These are phyloP conservation scores for Chamaea fasciata DNA, from an alignment of 2,113 vertebrate species.

Conservation along the genomic window DNA sequence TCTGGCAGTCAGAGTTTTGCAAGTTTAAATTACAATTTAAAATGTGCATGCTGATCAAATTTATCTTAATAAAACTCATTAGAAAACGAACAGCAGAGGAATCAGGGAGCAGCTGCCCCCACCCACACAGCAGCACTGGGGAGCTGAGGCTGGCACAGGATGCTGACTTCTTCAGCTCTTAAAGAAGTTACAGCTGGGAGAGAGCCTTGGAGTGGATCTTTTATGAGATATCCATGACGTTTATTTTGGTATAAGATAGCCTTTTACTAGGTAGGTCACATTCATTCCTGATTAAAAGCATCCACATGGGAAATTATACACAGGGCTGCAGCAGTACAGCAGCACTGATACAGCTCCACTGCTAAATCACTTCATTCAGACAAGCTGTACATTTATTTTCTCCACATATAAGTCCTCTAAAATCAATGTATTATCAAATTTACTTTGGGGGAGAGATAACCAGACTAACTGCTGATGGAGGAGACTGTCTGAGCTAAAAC, in stretches of 20 bases:
- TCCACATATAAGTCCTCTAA: background rate
- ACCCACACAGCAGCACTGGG: background rate
- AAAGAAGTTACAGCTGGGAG: background rate
- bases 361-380: background rate
- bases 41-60: background rate
- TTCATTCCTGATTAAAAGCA: slow-evolving; percentile 36
- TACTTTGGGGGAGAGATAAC: background rate
- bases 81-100: background rate
- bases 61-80: background rate
- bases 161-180: background rate
- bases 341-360: background rate
- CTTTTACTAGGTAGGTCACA: slow-evolving; percentile 10
- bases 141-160: background rate
- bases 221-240: background rate
- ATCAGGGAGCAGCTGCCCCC: background rate
- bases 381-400: background rate
- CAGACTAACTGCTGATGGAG: background rate
- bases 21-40: background rate
- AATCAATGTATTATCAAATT: slow-evolving; percentile 10
- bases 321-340: background rate
- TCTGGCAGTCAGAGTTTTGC: background rate
- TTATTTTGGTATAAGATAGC: background rate
- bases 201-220: background rate
- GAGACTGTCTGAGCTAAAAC: background rate
- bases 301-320: slow-evolving; percentile 15